Evolutionary conservation across 53 echinoderm and acorn worm genomes (phyloP), one percentile per base, ranked within the genome.

Genomic region (Pentamera pediparva): DNA sequence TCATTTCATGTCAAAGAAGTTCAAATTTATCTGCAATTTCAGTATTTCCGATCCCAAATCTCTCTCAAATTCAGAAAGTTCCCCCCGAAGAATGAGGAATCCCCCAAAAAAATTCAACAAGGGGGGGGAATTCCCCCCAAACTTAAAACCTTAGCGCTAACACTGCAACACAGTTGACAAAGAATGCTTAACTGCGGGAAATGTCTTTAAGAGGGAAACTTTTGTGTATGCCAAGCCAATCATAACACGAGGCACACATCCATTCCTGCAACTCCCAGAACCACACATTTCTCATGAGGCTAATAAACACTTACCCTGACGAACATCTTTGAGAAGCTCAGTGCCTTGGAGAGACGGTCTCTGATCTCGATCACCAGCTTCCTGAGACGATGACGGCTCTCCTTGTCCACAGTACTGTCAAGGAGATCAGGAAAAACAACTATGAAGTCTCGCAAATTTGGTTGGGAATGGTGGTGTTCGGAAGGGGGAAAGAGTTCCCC

Each of bases 321-420:
- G 28, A 96, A 76, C 90, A 96, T 88, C 61, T 96, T 96, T 32
- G 96, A 91, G 77, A 96, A 96, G 24, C 91, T 87, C 32, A 96
- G 82, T 2, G 96, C 96, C 63, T 91, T 96, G 41, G 96, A 88
- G 3, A 91, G 74, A 29, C 96, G 87, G 83, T 96, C 96, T 47
- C 91, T 85, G 10, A 88, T 87, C 47, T 96, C 96, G 21, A 83
- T 79, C 31, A 96, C 91, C 35, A 96, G 67, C 76, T 72, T 48
- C 49, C 86, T 82, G 50, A 91, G 85, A 39, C 59, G 76, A 4
- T 71, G 76, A 48, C 83, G 73, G 35, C 73, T 53, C 54, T 72
- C 54, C 54, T 72, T 90, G 79, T 59, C 79, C 65, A 67, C 79
- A 56, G 33, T 59, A 78, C 28, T 78, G 81, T 34, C 67, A 83